Base-by-base conservation (phyloP, 1,140 invertebrate species). In the Subanguina moxae region DNA sequence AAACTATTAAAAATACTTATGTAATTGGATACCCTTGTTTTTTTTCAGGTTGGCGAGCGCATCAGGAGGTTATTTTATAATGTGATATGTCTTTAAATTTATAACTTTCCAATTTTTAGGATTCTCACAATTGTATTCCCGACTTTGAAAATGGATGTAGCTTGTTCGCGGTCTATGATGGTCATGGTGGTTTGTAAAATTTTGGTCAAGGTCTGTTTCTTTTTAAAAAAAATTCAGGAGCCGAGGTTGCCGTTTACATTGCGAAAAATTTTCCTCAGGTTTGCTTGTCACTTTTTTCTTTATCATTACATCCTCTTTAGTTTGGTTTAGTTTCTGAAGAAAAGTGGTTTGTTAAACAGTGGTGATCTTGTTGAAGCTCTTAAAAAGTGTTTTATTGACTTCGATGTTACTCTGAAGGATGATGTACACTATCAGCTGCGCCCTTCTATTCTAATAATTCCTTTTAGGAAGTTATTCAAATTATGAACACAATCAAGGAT, bases 121-220 rank as follows among this genome's bases (percentile, higher is more conserved):
- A 64, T 19, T 25, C 62, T 45, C 62, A 64, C 62, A 64, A 64
- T 59, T n/a, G 17, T 19, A 57, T 52, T 59, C 5, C 23, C 11
- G 42, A 64, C 42, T 64, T 64, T 59, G 48, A 52, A 21, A 8
- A n/a, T 7, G 42, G 42, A 5, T 64, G 28, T 21, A 17, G 15
- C 38, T 48, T 64, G 42, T 64, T 64, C 30, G 62, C 5, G 3
- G 62, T 64, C n/a, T 64, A 64, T 19, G 62, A 64, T 28, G 62
- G 62, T 5, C 62, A 64, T 48, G 62, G 62, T n/a, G 62, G 62
- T 45, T 45, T 23, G 27, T 38, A 17, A n/a, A 19, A 5, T 30
- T 61, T 61, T 15, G 19, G 27, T 28, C 9, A 11, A 21, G n/a
- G n/a, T n/a, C 11, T 52, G 48, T 52, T 52, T 52, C 15, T 3